These are phyloP conservation scores for Nudaria mundana DNA, from an alignment of 2,888 invertebrate genomes.

Conservation along the genomic window DNA sequence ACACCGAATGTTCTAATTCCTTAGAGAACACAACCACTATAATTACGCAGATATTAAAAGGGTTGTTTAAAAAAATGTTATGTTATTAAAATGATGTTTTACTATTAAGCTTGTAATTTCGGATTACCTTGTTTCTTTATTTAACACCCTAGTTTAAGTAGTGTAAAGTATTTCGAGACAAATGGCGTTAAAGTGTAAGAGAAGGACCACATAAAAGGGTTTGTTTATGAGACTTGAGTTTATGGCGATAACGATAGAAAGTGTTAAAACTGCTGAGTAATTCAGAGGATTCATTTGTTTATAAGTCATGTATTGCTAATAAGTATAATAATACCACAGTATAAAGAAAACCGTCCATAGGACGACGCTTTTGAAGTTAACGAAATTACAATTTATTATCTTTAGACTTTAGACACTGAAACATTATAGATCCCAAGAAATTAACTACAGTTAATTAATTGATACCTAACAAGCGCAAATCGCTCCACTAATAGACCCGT, in stretches of 20 bases:
- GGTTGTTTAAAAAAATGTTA: constrained; percentile 32
- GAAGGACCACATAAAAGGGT: too few relatives aligned
- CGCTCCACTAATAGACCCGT: constrained; percentile 22
- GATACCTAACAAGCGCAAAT: constrained; percentile 34
- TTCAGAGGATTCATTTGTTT: too few relatives aligned
- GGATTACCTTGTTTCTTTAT: neutral
- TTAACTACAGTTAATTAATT: too few relatives aligned
- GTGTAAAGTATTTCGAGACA: neutral
- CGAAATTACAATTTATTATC: too few relatives aligned
- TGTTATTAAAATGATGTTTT: constrained; percentile 20
- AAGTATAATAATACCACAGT: too few relatives aligned
- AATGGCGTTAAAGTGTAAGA: neutral
- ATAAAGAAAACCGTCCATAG: too few relatives aligned
- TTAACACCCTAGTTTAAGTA: neutral
- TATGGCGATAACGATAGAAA: too few relatives aligned
- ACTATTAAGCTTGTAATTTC: neutral
- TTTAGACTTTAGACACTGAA: too few relatives aligned
- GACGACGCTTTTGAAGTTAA: too few relatives aligned
- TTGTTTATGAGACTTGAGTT: too few relatives aligned
- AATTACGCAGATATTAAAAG: constrained; percentile 37
- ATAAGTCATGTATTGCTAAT: too few relatives aligned
- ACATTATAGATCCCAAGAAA: constrained; percentile 6
- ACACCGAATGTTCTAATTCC: constrained; percentile 63
- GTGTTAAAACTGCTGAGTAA: too few relatives aligned
- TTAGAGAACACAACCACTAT: constrained; percentile 40